Evolutionary conservation across 2,797 vertebrate species (phyloP).

Genomic region (Melanotaenia parkinsoni): DNA sequence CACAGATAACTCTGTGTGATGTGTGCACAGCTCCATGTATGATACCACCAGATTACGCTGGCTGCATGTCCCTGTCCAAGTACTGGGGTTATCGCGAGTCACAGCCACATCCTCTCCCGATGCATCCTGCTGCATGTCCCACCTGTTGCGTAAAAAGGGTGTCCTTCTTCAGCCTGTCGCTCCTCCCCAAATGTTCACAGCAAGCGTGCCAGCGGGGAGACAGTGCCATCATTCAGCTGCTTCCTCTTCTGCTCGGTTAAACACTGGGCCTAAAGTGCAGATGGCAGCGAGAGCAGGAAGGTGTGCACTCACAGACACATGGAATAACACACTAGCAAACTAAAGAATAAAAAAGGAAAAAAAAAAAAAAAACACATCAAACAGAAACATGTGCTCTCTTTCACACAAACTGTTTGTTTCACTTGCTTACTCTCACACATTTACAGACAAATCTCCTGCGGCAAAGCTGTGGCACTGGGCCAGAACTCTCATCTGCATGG

Average conservation of each 20-base stretch:
- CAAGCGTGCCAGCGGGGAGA: slow-evolving; percentile 65
- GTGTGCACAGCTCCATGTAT: background rate
- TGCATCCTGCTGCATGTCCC: slow-evolving; percentile 63
- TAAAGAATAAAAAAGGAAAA: slow-evolving; percentile 29
- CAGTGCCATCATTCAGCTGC: slow-evolving; percentile 79
- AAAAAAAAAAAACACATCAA: background rate
- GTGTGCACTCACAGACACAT: slow-evolving; percentile 37
- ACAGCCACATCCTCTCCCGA: slow-evolving; percentile 49
- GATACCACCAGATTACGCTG: slow-evolving; percentile 6
- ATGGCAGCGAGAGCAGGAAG: slow-evolving; percentile 53
- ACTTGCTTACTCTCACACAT: slow-evolving; percentile 26
- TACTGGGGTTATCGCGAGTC: slow-evolving; percentile 46
- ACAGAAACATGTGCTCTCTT: slow-evolving; percentile 31
- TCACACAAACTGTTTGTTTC: slow-evolving; percentile 47
- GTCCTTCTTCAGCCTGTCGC: slow-evolving; percentile 63
- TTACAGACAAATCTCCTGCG: slow-evolving; percentile 51
- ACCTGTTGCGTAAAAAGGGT: slow-evolving; percentile 75
- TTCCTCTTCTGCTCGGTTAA: slow-evolving; percentile 72
- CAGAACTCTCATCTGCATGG: slow-evolving; percentile 71
- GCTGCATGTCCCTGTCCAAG: background rate
- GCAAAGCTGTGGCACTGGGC: slow-evolving; percentile 60
- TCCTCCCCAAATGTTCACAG: slow-evolving; percentile 42
- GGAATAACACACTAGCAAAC: slow-evolving; percentile 9
- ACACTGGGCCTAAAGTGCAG: slow-evolving; percentile 72
- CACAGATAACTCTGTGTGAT: background rate